These are phyloP conservation scores for Hemiscyllium ocellatum DNA, from an alignment of 2,113 vertebrate genomes.

Conservation along the genomic window DNA sequence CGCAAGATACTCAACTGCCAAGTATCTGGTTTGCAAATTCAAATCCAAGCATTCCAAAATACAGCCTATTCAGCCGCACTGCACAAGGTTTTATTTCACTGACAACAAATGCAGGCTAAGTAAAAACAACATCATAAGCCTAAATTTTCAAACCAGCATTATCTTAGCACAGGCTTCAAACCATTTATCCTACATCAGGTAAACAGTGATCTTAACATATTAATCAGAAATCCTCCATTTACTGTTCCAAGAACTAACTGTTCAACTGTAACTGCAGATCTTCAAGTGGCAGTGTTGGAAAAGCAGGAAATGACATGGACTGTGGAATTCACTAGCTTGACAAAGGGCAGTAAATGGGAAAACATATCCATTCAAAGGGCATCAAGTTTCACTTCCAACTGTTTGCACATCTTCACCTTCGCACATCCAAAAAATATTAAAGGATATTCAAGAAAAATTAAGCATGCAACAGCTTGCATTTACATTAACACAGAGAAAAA, in stretches of 20 bases:
- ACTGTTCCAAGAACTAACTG: not conserved
- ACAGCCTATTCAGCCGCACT: not conserved
- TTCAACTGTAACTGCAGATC: not conserved
- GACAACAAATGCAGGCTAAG: not conserved
- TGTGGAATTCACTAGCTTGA: not conserved
- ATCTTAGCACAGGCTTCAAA: not conserved
- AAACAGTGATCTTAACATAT: not conserved
- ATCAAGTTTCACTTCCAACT: not conserved
- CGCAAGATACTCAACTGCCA: not conserved
- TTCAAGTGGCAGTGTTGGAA: not conserved
- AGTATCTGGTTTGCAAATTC: not conserved
- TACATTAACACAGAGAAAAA: too few species aligned
- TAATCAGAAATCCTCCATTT: not conserved
- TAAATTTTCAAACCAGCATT: not conserved
- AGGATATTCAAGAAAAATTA: not conserved
- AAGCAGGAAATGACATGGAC: not conserved
- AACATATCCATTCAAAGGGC: not conserved
- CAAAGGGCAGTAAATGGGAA: not conserved
- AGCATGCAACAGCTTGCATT: not conserved
- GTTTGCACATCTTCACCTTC: not conserved
- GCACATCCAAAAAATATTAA: not conserved
- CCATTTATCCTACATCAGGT: not conserved
- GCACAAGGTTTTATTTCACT: not conserved
- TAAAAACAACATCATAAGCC: not conserved
- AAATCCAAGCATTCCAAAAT: not conserved